Evolutionary conservation across 1,140 invertebrate species (phyloP).

Genomic region (Littorina saxatilis): DNA sequence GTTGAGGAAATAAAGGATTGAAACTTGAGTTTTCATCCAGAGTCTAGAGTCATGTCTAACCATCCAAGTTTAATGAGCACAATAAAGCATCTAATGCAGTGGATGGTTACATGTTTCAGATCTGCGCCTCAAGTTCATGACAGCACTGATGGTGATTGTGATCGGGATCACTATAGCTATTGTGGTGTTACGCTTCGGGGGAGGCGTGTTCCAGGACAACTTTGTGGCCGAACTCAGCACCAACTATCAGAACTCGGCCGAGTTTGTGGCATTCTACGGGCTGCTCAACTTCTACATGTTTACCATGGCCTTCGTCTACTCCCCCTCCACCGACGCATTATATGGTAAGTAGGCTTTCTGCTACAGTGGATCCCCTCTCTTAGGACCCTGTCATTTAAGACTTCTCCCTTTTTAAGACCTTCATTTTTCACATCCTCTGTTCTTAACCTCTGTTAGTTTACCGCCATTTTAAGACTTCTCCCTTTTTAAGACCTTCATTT

Average conservation of each 20-base stretch:
- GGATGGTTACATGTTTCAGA: constrained; percentile 86
- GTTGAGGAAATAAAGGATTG: too few relatives aligned
- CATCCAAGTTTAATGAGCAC: too few relatives aligned
- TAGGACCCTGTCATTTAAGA: too few relatives aligned
- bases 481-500: too few relatives aligned
- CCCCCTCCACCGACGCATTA: constrained; percentile 86
- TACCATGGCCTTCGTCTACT: constrained; percentile 96
- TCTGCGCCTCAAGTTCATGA: constrained; percentile 93
- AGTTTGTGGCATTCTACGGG: constrained; percentile 97
- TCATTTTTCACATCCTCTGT: too few relatives aligned
- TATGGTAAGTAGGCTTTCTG: constrained; percentile 87
- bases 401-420: too few relatives aligned
- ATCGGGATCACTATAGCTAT: constrained; percentile 86
- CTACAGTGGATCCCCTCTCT: too few relatives aligned
- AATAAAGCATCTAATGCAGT: too few relatives aligned
- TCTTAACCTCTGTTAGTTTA: too few relatives aligned
- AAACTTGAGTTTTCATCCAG: too few relatives aligned
- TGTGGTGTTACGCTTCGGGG: constrained; percentile 89
- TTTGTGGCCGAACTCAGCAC: constrained; percentile 92
- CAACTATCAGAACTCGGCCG: constrained; percentile 91
- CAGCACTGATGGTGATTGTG: constrained; percentile 89
- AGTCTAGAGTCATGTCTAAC: too few relatives aligned
- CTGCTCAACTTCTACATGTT: constrained; percentile 96
- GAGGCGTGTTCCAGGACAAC: constrained; percentile 93
- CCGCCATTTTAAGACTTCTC: too few relatives aligned